Conservation (phyloP, 2,888 invertebrate genomes). For the Brachyptera putata region DNA sequence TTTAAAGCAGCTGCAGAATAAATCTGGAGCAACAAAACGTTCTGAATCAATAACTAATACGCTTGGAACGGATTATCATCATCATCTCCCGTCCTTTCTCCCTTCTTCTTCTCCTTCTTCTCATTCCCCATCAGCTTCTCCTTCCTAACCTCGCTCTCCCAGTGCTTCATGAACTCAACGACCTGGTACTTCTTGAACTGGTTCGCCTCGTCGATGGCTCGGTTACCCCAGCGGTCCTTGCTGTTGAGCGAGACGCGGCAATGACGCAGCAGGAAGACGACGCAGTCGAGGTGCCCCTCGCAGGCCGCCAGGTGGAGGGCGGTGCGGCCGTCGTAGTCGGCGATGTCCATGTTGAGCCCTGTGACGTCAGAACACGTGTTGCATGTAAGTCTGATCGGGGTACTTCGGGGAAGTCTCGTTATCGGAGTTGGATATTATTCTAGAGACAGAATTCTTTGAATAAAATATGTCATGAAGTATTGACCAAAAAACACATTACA, state of each 20-base stretch:
- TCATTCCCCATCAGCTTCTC: neutral
- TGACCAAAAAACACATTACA: too few relatives aligned
- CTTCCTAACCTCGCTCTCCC: neutral
- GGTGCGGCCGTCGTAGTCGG: conserved; percentile 53
- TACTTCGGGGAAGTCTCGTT: too few relatives aligned
- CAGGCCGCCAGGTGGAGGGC: conserved; percentile 53
- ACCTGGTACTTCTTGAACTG: neutral
- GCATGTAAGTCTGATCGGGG: neutral
- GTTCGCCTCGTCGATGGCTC: neutral
- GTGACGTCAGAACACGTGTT: conserved; percentile 43
- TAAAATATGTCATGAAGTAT: too few relatives aligned
- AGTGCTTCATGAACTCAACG: neutral
- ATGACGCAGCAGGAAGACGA: conserved; percentile 46
- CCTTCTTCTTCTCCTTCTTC: too few relatives aligned
- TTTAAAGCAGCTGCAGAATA: too few relatives aligned
- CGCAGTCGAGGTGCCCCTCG: conserved; percentile 49
- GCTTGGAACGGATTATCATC: too few relatives aligned
- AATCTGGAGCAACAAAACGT: too few relatives aligned
- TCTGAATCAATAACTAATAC: too few relatives aligned
- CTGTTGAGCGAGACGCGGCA: conserved; percentile 44
- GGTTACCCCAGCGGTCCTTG: conserved; percentile 38
- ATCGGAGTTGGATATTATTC: too few relatives aligned
- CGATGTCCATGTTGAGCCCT: conserved; percentile 47
- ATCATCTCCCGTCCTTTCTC: too few relatives aligned
- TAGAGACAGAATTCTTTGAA: too few relatives aligned